Conservation (phyloP, 1,140 invertebrate genomes). For the Scaptodrosophila lebanonensis region DNA sequence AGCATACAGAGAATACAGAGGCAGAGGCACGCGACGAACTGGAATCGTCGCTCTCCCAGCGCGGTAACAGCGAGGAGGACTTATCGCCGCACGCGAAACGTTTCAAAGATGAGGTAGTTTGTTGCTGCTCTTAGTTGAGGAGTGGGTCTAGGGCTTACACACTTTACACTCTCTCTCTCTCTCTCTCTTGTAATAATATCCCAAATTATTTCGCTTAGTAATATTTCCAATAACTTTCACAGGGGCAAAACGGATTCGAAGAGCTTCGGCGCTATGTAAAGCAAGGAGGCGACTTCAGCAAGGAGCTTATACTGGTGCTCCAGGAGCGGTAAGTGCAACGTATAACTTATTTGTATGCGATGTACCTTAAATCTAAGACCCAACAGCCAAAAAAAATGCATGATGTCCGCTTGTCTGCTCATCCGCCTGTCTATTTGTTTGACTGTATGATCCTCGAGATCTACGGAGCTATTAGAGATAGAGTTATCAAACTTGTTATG, state of each 20-base stretch:
- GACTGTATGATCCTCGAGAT: too few relatives aligned
- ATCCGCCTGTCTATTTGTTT: too few relatives aligned
- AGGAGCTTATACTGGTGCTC: slow-evolving; percentile 90
- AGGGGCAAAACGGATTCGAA: slow-evolving; percentile 95
- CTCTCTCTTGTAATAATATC: neutral
- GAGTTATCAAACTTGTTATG: too few relatives aligned
- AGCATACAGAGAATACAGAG: slow-evolving; percentile 49
- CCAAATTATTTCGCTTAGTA: too few relatives aligned
- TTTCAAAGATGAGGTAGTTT: slow-evolving; percentile 70
- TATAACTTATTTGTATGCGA: neutral
- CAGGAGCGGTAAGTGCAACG: slow-evolving; percentile 91
- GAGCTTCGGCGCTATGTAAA: slow-evolving; percentile 94
- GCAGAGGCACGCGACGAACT: too few relatives aligned
- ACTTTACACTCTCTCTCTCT: neutral
- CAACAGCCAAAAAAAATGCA: too few relatives aligned
- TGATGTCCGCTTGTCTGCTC: too few relatives aligned
- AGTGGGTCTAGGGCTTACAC: slow-evolving; percentile 27
- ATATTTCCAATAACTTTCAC: too few relatives aligned
- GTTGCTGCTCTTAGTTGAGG: too few relatives aligned
- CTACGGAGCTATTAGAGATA: too few relatives aligned
- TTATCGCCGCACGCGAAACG: slow-evolving; percentile 58
- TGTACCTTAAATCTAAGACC: too few relatives aligned
- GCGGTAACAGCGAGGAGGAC: slow-evolving; percentile 55
- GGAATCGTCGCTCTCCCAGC: slow-evolving; percentile 46
- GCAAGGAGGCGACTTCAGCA: slow-evolving; percentile 95